Evolutionary conservation across 2,797 vertebrate genomes (phyloP), one percentile per base, ranked within the genome.

Genomic region (Eospalax fontanierii): DNA sequence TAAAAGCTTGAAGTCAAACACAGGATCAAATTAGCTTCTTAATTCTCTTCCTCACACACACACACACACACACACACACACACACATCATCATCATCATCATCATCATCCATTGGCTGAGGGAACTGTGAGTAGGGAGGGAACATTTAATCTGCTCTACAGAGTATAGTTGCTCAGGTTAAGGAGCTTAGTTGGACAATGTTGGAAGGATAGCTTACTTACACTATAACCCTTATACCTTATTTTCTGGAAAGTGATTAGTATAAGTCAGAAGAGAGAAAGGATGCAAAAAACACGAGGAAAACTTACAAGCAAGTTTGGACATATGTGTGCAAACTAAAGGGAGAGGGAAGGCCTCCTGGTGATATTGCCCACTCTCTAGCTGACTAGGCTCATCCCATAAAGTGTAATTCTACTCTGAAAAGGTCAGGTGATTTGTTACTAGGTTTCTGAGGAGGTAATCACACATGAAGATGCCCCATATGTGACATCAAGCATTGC

Each of bases 161-260:
- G 61, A 73, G 33, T 61, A 50, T 40, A 78, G 35, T n/a, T 84
- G 57, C 28, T 73, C 83, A 80, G 71, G 35, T 18, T 57, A 82
- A n/a, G 38, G 85, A 86, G 6, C 28, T 26, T n/a, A 76, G 80
- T 50, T 63, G 26, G 7, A 79, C 2, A 73, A n/a, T 68, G n/a
- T 40, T 71, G 54, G 26, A 43, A 84, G 78, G 19, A 19, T 15
- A 74, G 35, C 2, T 24, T 84, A 85, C 21, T 57, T 35, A 80
- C 35, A 78, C 82, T 74, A 65, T 75, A 40, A 43, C n/a, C 83
- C 46, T 9, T 87, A 7, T 74, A 38, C 2, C 28, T 95, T 90
- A 65, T 38, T 90, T 90, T 81, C 73, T 74, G 18, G n/a, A 89
- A 96, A 90, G 7, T 63, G 8, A 71, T 74, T 46, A 75, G 14